Evolutionary conservation across 2,113 vertebrate species (phyloP).

Genomic region (Eretmochelys imbricata): DNA sequence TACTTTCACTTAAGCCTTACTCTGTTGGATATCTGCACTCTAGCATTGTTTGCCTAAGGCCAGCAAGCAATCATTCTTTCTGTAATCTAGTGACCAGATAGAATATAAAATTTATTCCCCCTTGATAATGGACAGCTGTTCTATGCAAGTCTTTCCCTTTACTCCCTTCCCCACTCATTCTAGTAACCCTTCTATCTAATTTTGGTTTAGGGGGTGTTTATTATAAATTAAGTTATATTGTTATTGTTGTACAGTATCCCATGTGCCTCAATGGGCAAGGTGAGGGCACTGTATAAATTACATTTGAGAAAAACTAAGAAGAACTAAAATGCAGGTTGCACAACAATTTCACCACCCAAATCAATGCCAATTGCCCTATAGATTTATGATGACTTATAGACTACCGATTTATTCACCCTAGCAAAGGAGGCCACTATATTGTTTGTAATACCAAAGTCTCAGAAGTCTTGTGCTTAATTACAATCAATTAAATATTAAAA

Average conservation of each 20-base stretch:
- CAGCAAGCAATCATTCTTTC: neutral
- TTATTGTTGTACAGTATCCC: neutral
- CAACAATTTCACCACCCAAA: neutral
- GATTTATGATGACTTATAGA: neutral
- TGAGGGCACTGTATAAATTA: neutral
- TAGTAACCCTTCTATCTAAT: neutral
- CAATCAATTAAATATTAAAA: neutral
- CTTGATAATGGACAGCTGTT: neutral
- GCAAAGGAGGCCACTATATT: neutral
- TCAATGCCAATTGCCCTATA: neutral
- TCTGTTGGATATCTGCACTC: neutral
- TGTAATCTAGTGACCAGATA: slow-evolving; percentile 67
- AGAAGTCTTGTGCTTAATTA: neutral
- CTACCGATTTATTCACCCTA: neutral
- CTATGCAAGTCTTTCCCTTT: neutral
- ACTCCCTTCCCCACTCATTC: neutral
- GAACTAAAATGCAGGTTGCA: neutral
- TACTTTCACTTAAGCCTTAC: neutral
- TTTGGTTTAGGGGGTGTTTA: neutral
- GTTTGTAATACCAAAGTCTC: neutral
- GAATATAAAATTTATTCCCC: neutral
- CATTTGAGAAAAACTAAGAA: slow-evolving; percentile 10
- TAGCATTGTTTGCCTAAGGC: neutral
- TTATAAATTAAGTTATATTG: neutral
- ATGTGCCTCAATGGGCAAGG: neutral